These are phyloP conservation scores for Lepus americanus DNA, from an alignment of 2,113 vertebrate species.

Conservation along the genomic window DNA sequence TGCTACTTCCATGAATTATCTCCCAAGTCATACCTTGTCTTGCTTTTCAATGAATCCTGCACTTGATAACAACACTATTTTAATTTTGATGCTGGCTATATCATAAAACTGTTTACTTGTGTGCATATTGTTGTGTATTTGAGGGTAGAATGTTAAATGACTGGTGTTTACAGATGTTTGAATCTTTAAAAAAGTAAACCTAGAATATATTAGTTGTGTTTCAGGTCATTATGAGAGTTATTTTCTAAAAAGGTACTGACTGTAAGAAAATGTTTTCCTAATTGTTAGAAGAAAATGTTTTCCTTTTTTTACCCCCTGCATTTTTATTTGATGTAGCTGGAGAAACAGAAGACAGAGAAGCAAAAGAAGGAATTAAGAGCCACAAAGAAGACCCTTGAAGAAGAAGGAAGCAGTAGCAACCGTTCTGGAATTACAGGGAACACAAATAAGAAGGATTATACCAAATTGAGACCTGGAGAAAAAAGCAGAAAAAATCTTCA, in stretches of 20 bases:
- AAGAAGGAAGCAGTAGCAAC: constrained; percentile 76
- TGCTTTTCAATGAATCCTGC: not conserved
- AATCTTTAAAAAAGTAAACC: not conserved
- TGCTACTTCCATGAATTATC: not conserved
- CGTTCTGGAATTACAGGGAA: constrained; percentile 77
- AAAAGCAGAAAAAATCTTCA: constrained; percentile 92
- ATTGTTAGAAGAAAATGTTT: constrained; percentile 38
- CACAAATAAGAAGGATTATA: constrained; percentile 86
- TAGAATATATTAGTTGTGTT: not conserved
- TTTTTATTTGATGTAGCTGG: constrained; percentile 88
- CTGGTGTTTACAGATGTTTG: not conserved
- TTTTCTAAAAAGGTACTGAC: not conserved
- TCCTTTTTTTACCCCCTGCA: constrained; percentile 9
- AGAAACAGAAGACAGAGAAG: constrained; percentile 88
- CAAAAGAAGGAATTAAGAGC: constrained; percentile 87
- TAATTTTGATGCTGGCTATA: not conserved
- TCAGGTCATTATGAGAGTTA: not conserved
- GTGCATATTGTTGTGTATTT: not conserved
- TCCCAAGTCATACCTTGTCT: too few relatives aligned
- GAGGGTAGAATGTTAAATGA: not conserved
- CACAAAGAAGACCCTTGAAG: constrained; percentile 80
- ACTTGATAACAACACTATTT: not conserved
- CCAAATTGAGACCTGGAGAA: constrained; percentile 91
- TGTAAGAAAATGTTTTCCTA: constrained; percentile 47
- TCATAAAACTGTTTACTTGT: not conserved